Evolutionary conservation across 2,113 vertebrate species (phyloP).

Genomic region (Elephantulus edwardii): DNA sequence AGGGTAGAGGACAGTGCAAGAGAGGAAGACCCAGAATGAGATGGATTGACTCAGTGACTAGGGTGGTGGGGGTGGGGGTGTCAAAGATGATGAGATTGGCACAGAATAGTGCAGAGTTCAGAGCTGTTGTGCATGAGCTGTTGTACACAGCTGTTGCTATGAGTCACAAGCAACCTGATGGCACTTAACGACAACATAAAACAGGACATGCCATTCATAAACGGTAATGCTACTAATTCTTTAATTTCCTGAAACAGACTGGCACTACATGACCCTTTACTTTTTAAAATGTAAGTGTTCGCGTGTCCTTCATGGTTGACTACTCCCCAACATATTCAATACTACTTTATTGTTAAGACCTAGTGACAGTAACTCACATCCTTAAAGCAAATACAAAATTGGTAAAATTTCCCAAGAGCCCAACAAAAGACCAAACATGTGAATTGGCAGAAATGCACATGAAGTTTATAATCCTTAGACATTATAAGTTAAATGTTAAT

Average conservation of each 20-base stretch:
- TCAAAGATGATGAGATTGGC: too few relatives aligned
- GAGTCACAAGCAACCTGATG: too few relatives aligned
- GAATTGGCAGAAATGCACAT: slow-evolving; percentile 32
- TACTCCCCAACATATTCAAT: slow-evolving; percentile 33
- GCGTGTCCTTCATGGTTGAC: slow-evolving; percentile 33
- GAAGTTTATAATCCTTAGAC: neutral
- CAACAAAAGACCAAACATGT: slow-evolving; percentile 11
- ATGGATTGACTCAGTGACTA: too few relatives aligned
- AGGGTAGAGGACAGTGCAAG: too few relatives aligned
- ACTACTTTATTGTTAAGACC: slow-evolving; percentile 53
- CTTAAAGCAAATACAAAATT: slow-evolving; percentile 33
- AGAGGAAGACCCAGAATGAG: too few relatives aligned
- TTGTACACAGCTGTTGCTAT: too few relatives aligned
- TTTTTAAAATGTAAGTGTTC: slow-evolving; percentile 55
- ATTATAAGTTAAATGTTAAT: slow-evolving; percentile 52
- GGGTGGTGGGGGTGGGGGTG: too few relatives aligned
- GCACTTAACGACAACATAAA: too few relatives aligned
- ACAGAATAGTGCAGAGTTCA: too few relatives aligned
- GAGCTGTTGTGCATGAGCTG: too few relatives aligned
- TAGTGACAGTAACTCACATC: slow-evolving; percentile 49
- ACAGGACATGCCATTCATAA: slow-evolving; percentile 57
- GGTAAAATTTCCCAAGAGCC: slow-evolving; percentile 17
- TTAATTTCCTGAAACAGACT: slow-evolving; percentile 64
- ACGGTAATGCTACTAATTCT: slow-evolving; percentile 63
- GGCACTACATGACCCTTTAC: slow-evolving; percentile 45